Base-by-base conservation (phyloP, 2,797 vertebrate species). In the Rhinophrynus dorsalis region DNA sequence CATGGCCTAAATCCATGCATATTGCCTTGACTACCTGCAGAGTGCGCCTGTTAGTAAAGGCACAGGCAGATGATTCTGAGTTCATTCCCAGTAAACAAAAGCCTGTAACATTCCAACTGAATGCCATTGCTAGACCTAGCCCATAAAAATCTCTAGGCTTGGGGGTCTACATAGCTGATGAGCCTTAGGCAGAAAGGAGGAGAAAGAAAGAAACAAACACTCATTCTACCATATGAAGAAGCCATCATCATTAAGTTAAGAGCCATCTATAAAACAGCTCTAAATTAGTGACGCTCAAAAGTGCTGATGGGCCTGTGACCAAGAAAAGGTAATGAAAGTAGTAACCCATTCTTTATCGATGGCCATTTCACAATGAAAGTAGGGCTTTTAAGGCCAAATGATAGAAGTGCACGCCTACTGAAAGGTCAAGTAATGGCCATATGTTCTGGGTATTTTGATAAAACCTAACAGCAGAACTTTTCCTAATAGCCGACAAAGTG, bases 151-250 rank as follows among this genome's bases (percentile, higher is more conserved):
- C 81, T 80, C 77, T 75, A 73, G 77, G 82, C 87, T 81, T 85
- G 83, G 87, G 86, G 89, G 84, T 68, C 77, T 79, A 80, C 85
- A 85, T 87, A 73, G 83, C 81, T 91, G 92, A 94, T 95, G 92
- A 94, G 88, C 84, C 85, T 82, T 76, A 84, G 84, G 85, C 88
- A 90, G 93, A 90, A 92, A 89, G 89, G 90, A 89, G 84, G 88
- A 89, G 92, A 90, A 17, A 27, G 29, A 77, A 80, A 85, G 69
- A 91, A 86, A 95, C 92, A 95, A 96, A 95, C 89, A 60, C 91
- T 91, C 92, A 93, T 94, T 95, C 93, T 92, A 92, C 92, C 94
- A 96, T 92, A 94, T 92, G 93, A 94, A 96, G 92, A 95, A 95
- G 93, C 89, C 77, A 93, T 95, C 94, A 96, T 95, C 92, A 95